Evolutionary conservation across 1,140 invertebrate species (phyloP), one percentile per base, ranked within the genome.

Genomic region (Cyclargus thomasi): DNA sequence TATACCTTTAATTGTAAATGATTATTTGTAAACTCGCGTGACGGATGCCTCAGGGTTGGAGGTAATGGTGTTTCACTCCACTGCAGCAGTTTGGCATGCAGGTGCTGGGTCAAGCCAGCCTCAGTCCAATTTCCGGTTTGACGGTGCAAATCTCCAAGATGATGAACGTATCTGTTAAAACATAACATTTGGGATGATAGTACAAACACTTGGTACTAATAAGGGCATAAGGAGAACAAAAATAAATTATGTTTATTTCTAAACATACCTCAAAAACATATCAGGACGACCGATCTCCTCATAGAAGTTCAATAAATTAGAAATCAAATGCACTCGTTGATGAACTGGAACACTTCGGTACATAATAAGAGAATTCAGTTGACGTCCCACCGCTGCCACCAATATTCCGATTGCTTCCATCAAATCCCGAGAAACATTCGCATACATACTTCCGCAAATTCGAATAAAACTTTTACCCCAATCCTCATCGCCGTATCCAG

Each of bases 61-160:
- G 84, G 84, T 29, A 83, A 71, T 95, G 91, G 68, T 94, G 86
- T 14, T 91, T 92, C 53, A 92, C 92, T 68, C 97, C 97, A 99
- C 59, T 93, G 88, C 63, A 99, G 86, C 62, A 97, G 91, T 74
- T 95, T 94, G 29, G 96, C 95, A 85, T 99, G 97, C 17, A 97
- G 90, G 76, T 95, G 94, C 20, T 99, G 90, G 0, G 97, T 96
- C 72, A 96, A 96, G 0, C 96, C 98, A 47, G 98, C 97, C 92
- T 99, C 98, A 0, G 97, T 97, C 83, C 94, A 97, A 90, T 99
- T 98, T 72, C 96, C 95, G 76, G 95, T 97, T 17, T 99, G 91
- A 81, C 99, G 99, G 87, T 99, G 53, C 6, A 55, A 55, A 20
- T 55, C 18, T 55, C n/a, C 53, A 10, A 55, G 53, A 20, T 55